phyloP scores from a whole-genome alignment of 2,888 invertebrate genomes.

The Sycophila texana region DNA sequence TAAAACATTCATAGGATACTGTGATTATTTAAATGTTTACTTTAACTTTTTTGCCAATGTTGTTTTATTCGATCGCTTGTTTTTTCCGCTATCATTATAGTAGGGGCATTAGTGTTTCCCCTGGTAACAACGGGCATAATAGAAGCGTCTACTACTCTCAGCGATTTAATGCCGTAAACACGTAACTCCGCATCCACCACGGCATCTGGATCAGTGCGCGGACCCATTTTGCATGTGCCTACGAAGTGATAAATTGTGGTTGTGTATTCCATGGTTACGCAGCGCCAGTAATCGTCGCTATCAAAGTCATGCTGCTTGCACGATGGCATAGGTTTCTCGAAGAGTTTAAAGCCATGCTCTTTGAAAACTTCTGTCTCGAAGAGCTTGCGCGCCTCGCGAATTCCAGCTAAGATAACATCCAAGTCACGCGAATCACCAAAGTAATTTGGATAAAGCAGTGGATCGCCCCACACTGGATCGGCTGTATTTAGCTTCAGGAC shows the following conservation, averaged over 20 bases:
- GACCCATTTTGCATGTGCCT: slow-evolving; percentile 84
- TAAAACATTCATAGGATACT: no score
- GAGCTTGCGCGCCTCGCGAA: slow-evolving; percentile 79
- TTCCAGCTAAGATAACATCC: slow-evolving; percentile 80
- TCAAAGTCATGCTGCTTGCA: slow-evolving; percentile 2
- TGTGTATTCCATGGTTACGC: slow-evolving; percentile 78
- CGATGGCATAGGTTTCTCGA: not conserved
- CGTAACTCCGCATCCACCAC: slow-evolving; percentile 81
- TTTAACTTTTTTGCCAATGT: slow-evolving; percentile 64
- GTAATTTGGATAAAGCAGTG: slow-evolving; percentile 84
- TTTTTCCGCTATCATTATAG: slow-evolving; percentile 78
- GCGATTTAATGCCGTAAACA: slow-evolving; percentile 64
- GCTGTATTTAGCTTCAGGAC: slow-evolving; percentile 80
- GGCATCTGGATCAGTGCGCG: slow-evolving; percentile 77
- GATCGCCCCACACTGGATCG: slow-evolving; percentile 84
- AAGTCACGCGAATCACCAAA: slow-evolving; percentile 81
- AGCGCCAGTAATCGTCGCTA: slow-evolving; percentile 81
- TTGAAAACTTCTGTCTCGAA: slow-evolving; percentile 66
- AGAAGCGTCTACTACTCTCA: not conserved
- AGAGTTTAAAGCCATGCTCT: not conserved
- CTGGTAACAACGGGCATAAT: not conserved
- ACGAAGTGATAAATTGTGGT: slow-evolving; percentile 80
- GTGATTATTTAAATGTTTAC: no score
- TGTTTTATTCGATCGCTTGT: slow-evolving; percentile 77
- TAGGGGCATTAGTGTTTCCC: not conserved